These are phyloP conservation scores for Pardalotus punctatus DNA, from an alignment of 2,113 vertebrate species.

Conservation along the genomic window DNA sequence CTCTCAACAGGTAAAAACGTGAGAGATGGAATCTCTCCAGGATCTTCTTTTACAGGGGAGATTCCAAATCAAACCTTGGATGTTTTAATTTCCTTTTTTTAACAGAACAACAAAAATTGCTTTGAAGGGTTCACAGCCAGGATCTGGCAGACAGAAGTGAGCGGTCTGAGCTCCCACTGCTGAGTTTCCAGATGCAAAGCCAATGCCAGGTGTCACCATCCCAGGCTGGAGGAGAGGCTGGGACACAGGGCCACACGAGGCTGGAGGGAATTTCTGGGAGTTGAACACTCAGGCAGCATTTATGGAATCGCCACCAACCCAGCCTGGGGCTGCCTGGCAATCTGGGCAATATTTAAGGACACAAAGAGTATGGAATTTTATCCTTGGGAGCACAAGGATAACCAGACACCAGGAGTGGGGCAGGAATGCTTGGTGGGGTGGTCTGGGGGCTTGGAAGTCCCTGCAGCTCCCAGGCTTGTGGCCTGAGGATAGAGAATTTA, in stretches of 20 bases:
- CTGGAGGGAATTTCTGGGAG: not conserved
- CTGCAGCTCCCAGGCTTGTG: accelerated
- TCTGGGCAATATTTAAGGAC: accelerated
- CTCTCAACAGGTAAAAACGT: not conserved
- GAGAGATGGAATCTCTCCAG: not conserved
- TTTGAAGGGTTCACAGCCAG: not conserved
- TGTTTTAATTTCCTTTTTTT: not conserved
- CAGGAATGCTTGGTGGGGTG: accelerated
- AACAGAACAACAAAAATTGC: not conserved
- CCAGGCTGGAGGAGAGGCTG: accelerated
- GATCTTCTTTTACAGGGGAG: not conserved
- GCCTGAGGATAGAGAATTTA: accelerated
- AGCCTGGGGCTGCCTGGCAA: accelerated
- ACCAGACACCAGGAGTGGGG: accelerated
- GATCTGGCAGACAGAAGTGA: not conserved
- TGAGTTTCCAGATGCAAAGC: not conserved
- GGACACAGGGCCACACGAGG: accelerated
- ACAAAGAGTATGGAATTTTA: accelerated
- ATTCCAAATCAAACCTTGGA: not conserved
- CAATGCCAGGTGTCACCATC: accelerated
- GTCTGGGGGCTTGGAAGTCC: not conserved
- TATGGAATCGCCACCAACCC: not conserved
- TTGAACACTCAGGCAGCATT: accelerated
- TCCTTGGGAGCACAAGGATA: not conserved
- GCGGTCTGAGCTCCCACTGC: not conserved